phyloP scores from a whole-genome alignment of 2,888 invertebrate species.

The Silvanus unidentatus region DNA sequence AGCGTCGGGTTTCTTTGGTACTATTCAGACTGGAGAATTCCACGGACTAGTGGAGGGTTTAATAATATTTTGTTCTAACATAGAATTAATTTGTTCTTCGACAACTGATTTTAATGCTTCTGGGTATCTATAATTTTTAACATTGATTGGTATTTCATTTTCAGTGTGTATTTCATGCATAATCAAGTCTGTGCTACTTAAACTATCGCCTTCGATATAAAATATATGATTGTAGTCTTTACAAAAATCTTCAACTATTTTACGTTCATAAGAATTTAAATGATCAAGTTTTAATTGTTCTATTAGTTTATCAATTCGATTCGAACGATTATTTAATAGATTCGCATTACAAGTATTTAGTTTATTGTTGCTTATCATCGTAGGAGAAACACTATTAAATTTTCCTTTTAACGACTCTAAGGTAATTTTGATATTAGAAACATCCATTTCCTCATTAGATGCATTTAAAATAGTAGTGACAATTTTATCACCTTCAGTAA shows the following conservation, averaged over 20 bases:
- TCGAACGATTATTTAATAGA: not conserved
- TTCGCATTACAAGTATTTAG: too few species aligned
- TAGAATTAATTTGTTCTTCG: slow-evolving; percentile 14
- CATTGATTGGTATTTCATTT: slow-evolving; percentile 16
- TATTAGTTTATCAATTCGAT: not conserved
- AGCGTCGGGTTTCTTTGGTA: slow-evolving; percentile 10
- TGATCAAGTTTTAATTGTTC: slow-evolving; percentile 10
- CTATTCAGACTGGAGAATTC: slow-evolving; percentile 21
- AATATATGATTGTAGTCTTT: slow-evolving; percentile 17
- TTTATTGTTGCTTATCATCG: too few species aligned
- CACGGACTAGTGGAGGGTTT: slow-evolving; percentile 14
- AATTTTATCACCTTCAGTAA: too few species aligned
- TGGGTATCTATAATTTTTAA: slow-evolving; percentile 26
- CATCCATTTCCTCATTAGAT: too few species aligned
- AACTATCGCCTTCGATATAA: slow-evolving; percentile 9
- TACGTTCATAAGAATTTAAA: slow-evolving; percentile 17
- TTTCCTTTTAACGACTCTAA: too few species aligned
- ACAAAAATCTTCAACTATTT: slow-evolving; percentile 11
- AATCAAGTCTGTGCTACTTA: slow-evolving; percentile 21
- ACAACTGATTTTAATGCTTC: slow-evolving; percentile 25
- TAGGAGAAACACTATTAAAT: too few species aligned
- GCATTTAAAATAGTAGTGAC: too few species aligned
- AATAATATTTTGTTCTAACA: slow-evolving; percentile 20
- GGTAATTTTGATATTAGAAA: too few species aligned
- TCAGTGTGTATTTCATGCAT: slow-evolving; percentile 18